phyloP scores from a whole-genome alignment of 2,797 vertebrate genomes.

The Selene dorsalis region DNA sequence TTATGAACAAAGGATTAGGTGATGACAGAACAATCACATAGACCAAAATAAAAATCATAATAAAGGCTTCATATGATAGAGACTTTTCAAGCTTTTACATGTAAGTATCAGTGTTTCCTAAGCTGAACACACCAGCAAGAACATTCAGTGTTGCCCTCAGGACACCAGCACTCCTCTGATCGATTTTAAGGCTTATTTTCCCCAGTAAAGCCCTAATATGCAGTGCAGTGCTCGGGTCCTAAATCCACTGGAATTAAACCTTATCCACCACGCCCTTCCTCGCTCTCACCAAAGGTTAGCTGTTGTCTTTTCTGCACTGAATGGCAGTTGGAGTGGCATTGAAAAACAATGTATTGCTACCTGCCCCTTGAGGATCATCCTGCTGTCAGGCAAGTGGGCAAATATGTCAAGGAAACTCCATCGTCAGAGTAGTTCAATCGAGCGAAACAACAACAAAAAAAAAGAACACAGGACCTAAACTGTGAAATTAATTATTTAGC shows the following conservation, averaged over 20 bases:
- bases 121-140: conserved; percentile 3
- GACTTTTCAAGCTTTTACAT: not conserved
- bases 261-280: conserved; percentile 31
- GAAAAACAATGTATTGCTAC: conserved; percentile 33
- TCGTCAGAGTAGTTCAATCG: conserved; percentile 37
- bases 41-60: not conserved
- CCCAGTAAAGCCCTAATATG: conserved; percentile 2
- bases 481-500: conserved; percentile 6
- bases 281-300: conserved; percentile 25
- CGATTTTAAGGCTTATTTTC: conserved; percentile 18
- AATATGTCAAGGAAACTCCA: conserved; percentile 37
- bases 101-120: not conserved
- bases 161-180: conserved; percentile 14
- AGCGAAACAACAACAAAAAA: conserved; percentile 17
- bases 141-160: conserved; percentile 3
- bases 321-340: conserved; percentile 8
- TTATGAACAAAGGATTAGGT: not conserved
- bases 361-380: conserved; percentile 26
- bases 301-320: conserved; percentile 44
- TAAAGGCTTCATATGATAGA: too few relatives aligned
- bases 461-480: not conserved
- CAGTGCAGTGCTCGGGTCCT: conserved; percentile 1
- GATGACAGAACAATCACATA: not conserved
- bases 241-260: conserved; percentile 41
- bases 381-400: conserved; percentile 27